Conservation (phyloP, 2,888 invertebrate species). For the Drosophila mulleri region DNA sequence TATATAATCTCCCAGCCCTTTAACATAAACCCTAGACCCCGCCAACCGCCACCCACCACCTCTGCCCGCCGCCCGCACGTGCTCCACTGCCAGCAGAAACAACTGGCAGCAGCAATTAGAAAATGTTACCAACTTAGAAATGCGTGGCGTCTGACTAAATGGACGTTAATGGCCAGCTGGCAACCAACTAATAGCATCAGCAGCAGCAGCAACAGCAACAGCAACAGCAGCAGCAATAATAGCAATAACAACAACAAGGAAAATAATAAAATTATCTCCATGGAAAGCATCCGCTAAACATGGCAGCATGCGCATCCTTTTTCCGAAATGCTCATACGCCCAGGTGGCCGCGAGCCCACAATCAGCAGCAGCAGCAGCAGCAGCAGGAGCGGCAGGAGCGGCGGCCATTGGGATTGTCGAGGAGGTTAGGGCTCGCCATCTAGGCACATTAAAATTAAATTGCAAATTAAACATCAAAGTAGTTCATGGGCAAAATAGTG, state of each 20-base stretch:
- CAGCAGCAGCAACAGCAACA: slow-evolving; percentile 42
- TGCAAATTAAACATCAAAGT: slow-evolving; percentile 82
- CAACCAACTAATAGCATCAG: slow-evolving; percentile 76
- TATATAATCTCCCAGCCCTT: not conserved
- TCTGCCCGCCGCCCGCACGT: not conserved
- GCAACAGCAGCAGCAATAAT: slow-evolving; percentile 40
- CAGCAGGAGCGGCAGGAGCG: not conserved
- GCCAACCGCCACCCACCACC: not conserved
- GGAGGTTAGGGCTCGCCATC: slow-evolving; percentile 16
- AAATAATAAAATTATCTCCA: slow-evolving; percentile 77
- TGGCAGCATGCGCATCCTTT: slow-evolving; percentile 37
- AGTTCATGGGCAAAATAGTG: slow-evolving; percentile 64
- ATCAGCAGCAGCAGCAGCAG: not conserved
- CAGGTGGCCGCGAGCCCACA: slow-evolving; percentile 56
- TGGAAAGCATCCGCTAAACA: slow-evolving; percentile 31
- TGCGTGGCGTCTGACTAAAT: slow-evolving; percentile 77
- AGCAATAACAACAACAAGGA: slow-evolving; percentile 7
- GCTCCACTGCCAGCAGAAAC: slow-evolving; percentile 20
- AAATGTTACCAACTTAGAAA: slow-evolving; percentile 78
- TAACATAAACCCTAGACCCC: not conserved
- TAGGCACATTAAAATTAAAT: slow-evolving; percentile 77
- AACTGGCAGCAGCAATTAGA: slow-evolving; percentile 77
- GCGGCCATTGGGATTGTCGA: not conserved
- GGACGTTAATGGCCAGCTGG: slow-evolving; percentile 80
- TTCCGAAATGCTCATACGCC: slow-evolving; percentile 72